Evolutionary conservation across 1,140 invertebrate species (phyloP), one percentile per base, ranked within the genome.

Genomic region (Cydia amplana): DNA sequence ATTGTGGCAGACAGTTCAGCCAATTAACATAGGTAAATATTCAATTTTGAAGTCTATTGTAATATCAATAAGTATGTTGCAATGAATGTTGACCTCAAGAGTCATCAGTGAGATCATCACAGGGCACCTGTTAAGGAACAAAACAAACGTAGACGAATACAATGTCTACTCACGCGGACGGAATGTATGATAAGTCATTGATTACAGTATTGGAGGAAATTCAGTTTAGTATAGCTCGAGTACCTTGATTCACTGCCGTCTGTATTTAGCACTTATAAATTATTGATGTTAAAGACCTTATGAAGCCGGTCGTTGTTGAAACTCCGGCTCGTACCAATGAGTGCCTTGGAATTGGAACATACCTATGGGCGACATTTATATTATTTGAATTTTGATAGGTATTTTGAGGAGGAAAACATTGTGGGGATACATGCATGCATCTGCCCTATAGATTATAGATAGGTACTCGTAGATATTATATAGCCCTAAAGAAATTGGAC

Each of bases 31-130:
- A 5, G 6, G 32, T 9, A 60, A 60, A 6, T n/a, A 60, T 60
- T 18, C 51, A 60, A 60, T 23, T 4, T 20, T 20, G 51, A 6
- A 20, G 18, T 10, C 18, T 60, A 23, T 60, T 60, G 7, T 23
- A 60, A 4, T 10, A 1, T 10, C n/a, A 55, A 55, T 49, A 16
- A 55, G 51, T 55, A 55, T 6, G 9, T 9, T 55, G 51, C 43
- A 60, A n/a, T 60, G 2, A 23, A 60, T 60, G 9, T 60, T 23
- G 55, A 23, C 55, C 55, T 60, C 20, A 23, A 20, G 55, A 1
- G 55, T 23, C 55, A 60, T 20, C 55, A 60, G 55, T 60, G 55
- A 60, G 55, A 60, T 60, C 55, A 60, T 60, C 55, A 60, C 55
- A 60, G 12, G 55, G 55, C 55, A 60, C 55, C 51, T 20, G 9